phyloP scores from a whole-genome alignment of 2,888 invertebrate species.

The Esperia sulphurella region DNA sequence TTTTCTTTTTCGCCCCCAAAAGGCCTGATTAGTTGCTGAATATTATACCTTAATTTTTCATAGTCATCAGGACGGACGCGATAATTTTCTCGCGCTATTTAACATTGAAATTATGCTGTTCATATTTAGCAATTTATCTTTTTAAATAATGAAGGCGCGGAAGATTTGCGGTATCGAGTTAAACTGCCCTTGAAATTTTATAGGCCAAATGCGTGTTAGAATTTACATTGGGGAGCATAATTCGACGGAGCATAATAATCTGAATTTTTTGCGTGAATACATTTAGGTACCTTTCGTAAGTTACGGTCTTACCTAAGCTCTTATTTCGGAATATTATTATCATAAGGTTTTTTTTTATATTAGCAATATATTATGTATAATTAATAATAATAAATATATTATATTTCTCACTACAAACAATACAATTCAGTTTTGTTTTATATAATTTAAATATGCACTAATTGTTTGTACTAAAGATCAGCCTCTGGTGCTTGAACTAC shows the following conservation, averaged over 20 bases:
- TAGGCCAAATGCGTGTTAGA: constrained; percentile 17
- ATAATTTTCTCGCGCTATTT: constrained; percentile 5
- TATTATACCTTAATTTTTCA: constrained; percentile 24
- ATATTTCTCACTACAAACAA: too few species aligned
- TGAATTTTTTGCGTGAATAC: constrained; percentile 27
- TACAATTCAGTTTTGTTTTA: too few species aligned
- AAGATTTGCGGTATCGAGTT: constrained; percentile 6
- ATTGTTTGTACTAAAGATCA: too few species aligned
- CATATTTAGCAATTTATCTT: constrained; percentile 7
- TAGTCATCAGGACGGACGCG: not conserved
- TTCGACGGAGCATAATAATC: constrained; percentile 25
- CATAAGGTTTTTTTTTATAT: not conserved
- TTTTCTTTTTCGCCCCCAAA: constrained; percentile 29
- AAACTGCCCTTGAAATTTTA: constrained; percentile 24
- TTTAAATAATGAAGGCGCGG: constrained; percentile 12
- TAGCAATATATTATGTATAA: too few species aligned
- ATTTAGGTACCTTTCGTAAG: constrained; percentile 16
- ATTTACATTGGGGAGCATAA: constrained; percentile 17
- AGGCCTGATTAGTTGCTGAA: constrained; percentile 11
- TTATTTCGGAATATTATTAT: constrained; percentile 8
- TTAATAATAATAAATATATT: too few species aligned
- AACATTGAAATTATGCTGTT: constrained; percentile 3
- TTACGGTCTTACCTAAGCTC: constrained; percentile 1
- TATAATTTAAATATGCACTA: too few species aligned
- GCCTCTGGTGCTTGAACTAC: too few species aligned